Conservation (phyloP, 1,140 invertebrate species). For the Caenorhabditis remanei region DNA sequence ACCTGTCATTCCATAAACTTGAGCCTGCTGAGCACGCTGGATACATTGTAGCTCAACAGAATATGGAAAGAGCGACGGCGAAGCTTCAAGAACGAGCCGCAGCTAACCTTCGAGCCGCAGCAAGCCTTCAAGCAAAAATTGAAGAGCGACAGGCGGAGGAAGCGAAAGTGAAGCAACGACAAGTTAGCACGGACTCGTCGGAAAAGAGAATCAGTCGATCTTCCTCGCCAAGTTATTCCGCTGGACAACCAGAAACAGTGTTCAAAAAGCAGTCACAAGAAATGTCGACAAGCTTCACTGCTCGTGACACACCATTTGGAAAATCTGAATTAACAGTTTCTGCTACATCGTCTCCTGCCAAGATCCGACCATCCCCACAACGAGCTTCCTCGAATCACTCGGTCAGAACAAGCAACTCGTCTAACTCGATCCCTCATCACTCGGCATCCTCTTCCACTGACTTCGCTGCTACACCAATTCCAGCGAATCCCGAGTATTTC, state of each 20-base stretch:
- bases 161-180: neutral
- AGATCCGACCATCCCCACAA: neutral
- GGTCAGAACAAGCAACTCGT: neutral
- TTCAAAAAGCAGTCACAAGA: constrained; percentile 27
- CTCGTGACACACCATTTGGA: neutral
- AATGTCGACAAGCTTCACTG: constrained; percentile 19
- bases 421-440: constrained; percentile 2
- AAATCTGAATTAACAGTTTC: constrained; percentile 38
- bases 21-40: constrained; percentile 27
- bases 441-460: neutral
- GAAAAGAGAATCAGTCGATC: neutral
- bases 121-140: neutral
- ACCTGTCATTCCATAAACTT: constrained; percentile 24
- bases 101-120: too few relatives aligned
- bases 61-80: neutral
- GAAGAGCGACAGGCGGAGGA: neutral
- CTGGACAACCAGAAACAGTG: neutral
- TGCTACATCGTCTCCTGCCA: constrained; percentile 3
- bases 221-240: neutral
- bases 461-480: neutral
- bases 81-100: neutral
- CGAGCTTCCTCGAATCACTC: constrained; percentile 9
- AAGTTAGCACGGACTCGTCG: neutral
- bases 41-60: constrained; percentile 4
- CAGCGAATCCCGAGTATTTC: constrained; percentile 41